Evolutionary conservation across 2,797 vertebrate genomes (phyloP).

Genomic region (Ateles fusciceps): DNA sequence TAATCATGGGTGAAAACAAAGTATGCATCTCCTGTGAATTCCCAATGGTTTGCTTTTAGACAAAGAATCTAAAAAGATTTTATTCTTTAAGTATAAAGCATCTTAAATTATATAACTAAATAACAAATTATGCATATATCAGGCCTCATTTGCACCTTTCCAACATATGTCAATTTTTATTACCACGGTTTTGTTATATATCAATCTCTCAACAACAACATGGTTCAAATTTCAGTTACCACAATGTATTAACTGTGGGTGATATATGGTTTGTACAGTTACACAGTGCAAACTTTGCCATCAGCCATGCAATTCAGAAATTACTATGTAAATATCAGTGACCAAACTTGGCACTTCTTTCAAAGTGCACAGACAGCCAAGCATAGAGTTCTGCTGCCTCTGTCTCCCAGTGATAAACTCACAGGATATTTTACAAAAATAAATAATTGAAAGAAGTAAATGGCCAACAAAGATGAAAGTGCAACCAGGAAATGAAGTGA

Average conservation of each 20-base stretch:
- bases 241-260: not conserved
- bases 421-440: not conserved
- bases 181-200: not conserved
- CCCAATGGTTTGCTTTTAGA: not conserved
- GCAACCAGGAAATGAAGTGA: not conserved
- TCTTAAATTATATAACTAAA: not conserved
- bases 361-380: not conserved
- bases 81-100: not conserved
- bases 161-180: not conserved
- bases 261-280: not conserved
- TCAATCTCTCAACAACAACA: not conserved
- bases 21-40: not conserved
- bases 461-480: not conserved
- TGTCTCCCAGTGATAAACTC: not conserved
- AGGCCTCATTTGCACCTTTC: not conserved
- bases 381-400: not conserved
- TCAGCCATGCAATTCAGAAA: not conserved
- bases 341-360: not conserved
- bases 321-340: not conserved
- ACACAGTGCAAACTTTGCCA: not conserved
- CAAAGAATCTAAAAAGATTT: not conserved
- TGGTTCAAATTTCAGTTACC: not conserved
- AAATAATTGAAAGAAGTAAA: not conserved
- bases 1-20: not conserved
- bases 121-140: not conserved